Conservation (phyloP, 2,888 invertebrate species). For the Torymus tubicola region DNA sequence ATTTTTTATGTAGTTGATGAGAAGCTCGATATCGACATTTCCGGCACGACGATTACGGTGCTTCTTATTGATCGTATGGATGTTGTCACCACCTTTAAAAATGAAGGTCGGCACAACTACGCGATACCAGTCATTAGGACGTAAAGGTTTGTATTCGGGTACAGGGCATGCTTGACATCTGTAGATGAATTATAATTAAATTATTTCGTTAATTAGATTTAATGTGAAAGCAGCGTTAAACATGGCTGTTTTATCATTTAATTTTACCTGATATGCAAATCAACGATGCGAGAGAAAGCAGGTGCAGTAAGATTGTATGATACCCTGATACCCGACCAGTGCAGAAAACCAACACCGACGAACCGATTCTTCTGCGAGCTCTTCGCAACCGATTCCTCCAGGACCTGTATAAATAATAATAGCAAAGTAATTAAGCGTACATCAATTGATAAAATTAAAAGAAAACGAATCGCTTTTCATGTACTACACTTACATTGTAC, state of each 20-base stretch:
- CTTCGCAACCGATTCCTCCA: conserved; percentile 62
- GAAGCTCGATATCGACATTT: conserved; percentile 78
- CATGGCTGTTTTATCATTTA: too few species aligned
- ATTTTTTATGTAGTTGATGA: conserved; percentile 18
- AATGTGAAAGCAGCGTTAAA: too few species aligned
- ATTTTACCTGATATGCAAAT: conserved; percentile 36
- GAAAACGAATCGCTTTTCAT: not conserved
- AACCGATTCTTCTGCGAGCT: conserved; percentile 43
- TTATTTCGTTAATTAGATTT: too few species aligned
- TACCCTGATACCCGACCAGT: conserved; percentile 68
- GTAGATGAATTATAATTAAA: too few species aligned
- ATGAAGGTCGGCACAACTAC: conserved; percentile 78
- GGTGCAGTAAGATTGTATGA: conserved; percentile 62
- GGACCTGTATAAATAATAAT: conserved; percentile 53
- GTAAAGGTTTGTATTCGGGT: conserved; percentile 81
- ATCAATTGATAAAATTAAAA: not conserved
- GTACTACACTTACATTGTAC: conserved; percentile 70
- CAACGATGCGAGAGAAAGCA: conserved; percentile 36
- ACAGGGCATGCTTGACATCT: conserved; percentile 82
- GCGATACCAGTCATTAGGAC: conserved; percentile 79
- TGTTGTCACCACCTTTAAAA: conserved; percentile 84
- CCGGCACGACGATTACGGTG: conserved; percentile 77
- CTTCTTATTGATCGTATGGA: conserved; percentile 77
- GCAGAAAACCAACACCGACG: conserved; percentile 57
- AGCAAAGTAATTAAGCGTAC: not conserved